Base-by-base conservation (phyloP, 2,888 invertebrate genomes). In the Drosophila aldrichi region DNA sequence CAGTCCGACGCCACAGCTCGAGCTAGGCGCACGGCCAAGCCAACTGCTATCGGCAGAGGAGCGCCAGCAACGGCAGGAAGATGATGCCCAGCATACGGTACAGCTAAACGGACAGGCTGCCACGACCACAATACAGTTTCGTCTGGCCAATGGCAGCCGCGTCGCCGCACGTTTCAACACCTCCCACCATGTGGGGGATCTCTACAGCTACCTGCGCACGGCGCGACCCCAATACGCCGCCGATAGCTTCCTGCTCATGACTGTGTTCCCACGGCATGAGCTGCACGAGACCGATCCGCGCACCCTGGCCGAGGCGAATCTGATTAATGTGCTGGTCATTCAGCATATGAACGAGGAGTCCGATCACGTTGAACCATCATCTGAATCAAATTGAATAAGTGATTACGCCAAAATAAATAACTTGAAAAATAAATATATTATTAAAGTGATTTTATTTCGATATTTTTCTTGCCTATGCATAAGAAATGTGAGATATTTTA, bases 261-360 rank as follows among this genome's bases (percentile, higher is more conserved):
- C 88, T 0, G 43, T 62, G 4, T 82, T 89, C 68, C 86, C 86
- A 1, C 74, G 86, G 0, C 60, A 57, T 25, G 69, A 73, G 1
- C 81, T 87, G 10, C 60, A 20, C 5, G 83, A 80, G 44, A 46
- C 20, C 14, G 84, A 89, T 48, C 12, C 16, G 3, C 81, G 82
- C 0, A 85, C 79, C n/a, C 10, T 87, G 51, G 54, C 43, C 9
- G 70, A 85, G 44, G 71, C 81, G 0, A 66, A 88, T 61, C 72
- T 87, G 2, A 56, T 72, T 22, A 87, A 87, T 55, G 86, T 89
- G 48, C 74, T 89, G n/a, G 46, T 87, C 44, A 87, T 72, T 16
- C 88, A 89, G 52, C 88, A 82, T 10, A 40, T 85, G 6, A 57
- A 48, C 12, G 87, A 81, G 44, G 66, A 62, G 3, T 32, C 36